phyloP scores from a whole-genome alignment of 2,888 invertebrate genomes.

The Eumacrocentrus americanus region DNA sequence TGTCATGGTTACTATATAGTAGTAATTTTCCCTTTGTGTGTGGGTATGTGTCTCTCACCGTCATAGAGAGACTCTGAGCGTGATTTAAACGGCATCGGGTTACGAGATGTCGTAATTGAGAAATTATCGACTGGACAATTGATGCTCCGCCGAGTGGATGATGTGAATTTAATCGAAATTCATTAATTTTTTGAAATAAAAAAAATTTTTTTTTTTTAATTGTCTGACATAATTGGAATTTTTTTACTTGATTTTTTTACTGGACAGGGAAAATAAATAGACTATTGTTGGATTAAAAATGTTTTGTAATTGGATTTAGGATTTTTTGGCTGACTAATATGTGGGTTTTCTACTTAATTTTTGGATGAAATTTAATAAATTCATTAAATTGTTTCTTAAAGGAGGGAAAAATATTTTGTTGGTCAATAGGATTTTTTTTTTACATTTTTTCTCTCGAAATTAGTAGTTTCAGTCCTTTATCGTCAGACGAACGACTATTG shows the following conservation, averaged over 20 bases:
- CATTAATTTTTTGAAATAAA: no score
- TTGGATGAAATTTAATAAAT: no score
- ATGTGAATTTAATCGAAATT: no score
- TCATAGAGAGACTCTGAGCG: neutral
- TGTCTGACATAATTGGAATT: neutral
- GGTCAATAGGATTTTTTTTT: no score
- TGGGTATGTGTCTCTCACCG: neutral
- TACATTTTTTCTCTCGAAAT: constrained; percentile 62
- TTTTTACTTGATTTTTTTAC: neutral
- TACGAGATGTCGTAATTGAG: neutral
- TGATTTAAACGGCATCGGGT: neutral
- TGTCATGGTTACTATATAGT: constrained; percentile 12
- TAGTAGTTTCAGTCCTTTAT: neutral
- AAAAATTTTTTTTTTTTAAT: neutral
- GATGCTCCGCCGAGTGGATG: no score
- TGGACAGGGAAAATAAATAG: neutral
- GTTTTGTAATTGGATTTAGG: no score
- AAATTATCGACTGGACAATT: no score
- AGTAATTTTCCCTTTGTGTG: no score
- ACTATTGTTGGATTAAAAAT: constrained; percentile 20
- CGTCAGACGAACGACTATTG: neutral
- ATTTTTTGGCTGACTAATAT: no score
- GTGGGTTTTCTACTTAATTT: no score
- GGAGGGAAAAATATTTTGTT: no score
- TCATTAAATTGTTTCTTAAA: no score